These are phyloP conservation scores for Pipistrellus kuhlii DNA, from an alignment of 2,797 vertebrate genomes.

Conservation along the genomic window DNA sequence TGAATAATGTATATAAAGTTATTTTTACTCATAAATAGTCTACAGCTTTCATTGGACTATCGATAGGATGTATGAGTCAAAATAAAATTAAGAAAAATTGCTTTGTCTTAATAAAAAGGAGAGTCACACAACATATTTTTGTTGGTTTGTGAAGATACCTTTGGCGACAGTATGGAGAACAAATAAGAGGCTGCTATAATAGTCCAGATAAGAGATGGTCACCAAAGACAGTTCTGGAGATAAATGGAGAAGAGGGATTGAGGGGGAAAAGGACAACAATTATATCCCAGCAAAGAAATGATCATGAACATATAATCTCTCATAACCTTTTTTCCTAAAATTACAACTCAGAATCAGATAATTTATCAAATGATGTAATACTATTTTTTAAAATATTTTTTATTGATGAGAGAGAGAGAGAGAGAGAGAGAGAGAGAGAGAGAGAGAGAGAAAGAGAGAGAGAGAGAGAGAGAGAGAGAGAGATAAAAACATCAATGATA, in stretches of 20 bases:
- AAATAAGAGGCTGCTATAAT: not conserved
- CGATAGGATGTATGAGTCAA: not conserved
- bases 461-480: not conserved
- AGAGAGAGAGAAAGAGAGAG: not conserved
- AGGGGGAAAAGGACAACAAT: no score
- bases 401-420: not conserved
- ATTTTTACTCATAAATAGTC: not conserved
- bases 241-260: not conserved
- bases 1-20: not conserved
- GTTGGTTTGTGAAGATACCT: not conserved
- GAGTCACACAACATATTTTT: not conserved
- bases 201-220: not conserved
- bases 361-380: not conserved
- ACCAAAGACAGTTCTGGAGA: not conserved
- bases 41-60: not conserved
- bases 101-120: not conserved
- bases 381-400: not conserved
- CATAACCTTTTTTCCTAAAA: not conserved
- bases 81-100: not conserved
- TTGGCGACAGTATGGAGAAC: not conserved
- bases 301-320: not conserved
- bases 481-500: not conserved
- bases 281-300: not conserved
- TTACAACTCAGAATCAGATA: not conserved
- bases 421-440: not conserved